Evolutionary conservation across 2,888 invertebrate genomes (phyloP), one percentile per base, ranked within the genome.

Genomic region (Epistrophe grossulariae): DNA sequence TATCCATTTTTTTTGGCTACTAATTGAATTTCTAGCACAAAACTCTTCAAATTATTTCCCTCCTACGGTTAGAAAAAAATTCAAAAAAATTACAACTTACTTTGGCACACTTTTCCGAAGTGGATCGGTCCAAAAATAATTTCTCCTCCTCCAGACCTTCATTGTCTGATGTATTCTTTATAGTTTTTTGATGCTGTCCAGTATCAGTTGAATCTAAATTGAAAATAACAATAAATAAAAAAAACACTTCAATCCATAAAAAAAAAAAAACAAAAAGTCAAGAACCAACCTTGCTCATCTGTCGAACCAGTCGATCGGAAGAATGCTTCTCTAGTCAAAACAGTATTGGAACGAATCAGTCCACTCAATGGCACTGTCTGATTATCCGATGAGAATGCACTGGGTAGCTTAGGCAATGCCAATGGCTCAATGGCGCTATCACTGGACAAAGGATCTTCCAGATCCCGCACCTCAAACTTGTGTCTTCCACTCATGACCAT

Each of bases 401-500:
- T 90, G 31, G 93, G 93, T 59, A 93, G 73, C 88, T 93, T 92
- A 8, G 93, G 93, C 81, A 93, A 89, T 13, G 92, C 91, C 89
- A 93, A 84, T 2, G 93, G 91, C 88, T 93, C 92, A 40, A 93
- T 91, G 59, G 90, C 90, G 0, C 91, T 91, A 57, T 93, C 93
- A 79, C 93, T 92, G n/a, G 93, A 93, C 3, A 92, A 89, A 10
- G 93, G 92, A 89, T 94, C 94, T 55, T 94, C 94, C 15, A 91
- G 82, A 90, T 97, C 97, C 38, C 95, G 93, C 4, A 97, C 95
- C 89, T 97, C 96, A 92, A 97, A 97, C 89, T 94, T 95, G 90
- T 96, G 96, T 0, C 96, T 94, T 60, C 95, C 96, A 52, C 94
- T 94, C 93, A 96, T 95, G 45, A 96, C 95, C 94, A 97, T 95